These are phyloP conservation scores for Meloidogyne chitwoodi DNA, from an alignment of 1,140 invertebrate genomes.

Conservation along the genomic window DNA sequence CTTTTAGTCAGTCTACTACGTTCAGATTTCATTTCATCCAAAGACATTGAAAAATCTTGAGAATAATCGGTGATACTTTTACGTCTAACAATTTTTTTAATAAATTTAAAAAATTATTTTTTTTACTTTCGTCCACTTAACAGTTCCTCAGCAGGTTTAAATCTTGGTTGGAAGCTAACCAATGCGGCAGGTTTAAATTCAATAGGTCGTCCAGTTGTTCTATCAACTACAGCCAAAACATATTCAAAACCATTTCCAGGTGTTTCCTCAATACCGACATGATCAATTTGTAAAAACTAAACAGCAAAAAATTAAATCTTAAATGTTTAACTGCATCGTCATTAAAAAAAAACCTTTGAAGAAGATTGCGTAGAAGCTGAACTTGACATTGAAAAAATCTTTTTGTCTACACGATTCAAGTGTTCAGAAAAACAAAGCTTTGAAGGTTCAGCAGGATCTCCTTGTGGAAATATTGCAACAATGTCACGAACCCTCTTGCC, in stretches of 20 bases:
- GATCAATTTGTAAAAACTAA: not conserved
- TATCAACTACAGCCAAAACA: slow-evolving; percentile 9
- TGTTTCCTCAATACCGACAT: slow-evolving; percentile 1
- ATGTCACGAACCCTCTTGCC: not conserved
- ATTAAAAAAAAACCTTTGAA: not conserved
- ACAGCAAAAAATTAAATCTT: not conserved
- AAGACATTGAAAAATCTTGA: not conserved
- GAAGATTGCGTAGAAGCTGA: not conserved
- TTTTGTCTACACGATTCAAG: not conserved
- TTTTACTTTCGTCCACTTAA: not conserved
- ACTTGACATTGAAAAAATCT: not conserved
- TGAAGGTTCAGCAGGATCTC: not conserved
- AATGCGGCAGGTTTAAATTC: slow-evolving; percentile 11
- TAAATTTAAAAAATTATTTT: not conserved
- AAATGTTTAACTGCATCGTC: not conserved
- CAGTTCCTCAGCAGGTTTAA: not conserved
- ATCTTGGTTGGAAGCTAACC: slow-evolving; percentile 9
- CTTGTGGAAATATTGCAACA: not conserved
- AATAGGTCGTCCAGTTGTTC: not conserved
- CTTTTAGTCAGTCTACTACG: not conserved
- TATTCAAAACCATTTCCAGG: slow-evolving; percentile 15
- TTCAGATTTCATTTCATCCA: slow-evolving; percentile 4
- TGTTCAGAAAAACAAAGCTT: not conserved
- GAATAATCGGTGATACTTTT: not conserved
- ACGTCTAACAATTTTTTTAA: not conserved